Conservation (phyloP, 2,888 invertebrate genomes). For the Plutella xylostella region DNA sequence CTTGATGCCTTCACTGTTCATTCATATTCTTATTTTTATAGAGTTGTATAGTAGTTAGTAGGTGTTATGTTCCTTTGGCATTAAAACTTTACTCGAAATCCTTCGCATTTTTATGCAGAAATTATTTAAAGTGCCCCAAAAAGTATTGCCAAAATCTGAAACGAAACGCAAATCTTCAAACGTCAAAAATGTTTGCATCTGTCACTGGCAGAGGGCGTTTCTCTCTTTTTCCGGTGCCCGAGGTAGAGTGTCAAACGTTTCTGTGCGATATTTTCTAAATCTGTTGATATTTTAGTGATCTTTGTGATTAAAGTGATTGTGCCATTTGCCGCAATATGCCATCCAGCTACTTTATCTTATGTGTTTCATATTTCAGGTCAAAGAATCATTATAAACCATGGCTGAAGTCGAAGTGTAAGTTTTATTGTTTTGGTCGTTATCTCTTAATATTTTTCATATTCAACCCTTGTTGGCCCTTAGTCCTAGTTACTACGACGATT, state of each 20-base stretch:
- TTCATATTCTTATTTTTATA: too few relatives aligned
- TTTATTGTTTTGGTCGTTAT: constrained; percentile 26
- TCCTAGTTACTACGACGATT: neutral
- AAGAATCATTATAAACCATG: constrained; percentile 69
- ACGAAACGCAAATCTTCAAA: constrained; percentile 8
- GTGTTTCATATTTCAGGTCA: constrained; percentile 59
- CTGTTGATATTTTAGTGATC: constrained; percentile 44
- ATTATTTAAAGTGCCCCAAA: too few relatives aligned
- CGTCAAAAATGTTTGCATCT: constrained; percentile 9
- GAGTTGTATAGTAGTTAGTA: too few relatives aligned
- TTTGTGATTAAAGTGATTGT: constrained; percentile 22
- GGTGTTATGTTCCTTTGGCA: too few relatives aligned
- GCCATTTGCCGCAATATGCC: constrained; percentile 25
- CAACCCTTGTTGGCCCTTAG: neutral
- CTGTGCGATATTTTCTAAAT: constrained; percentile 39
- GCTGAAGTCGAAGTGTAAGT: constrained; percentile 88
- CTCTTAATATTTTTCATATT: constrained; percentile 9
- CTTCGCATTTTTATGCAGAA: neutral
- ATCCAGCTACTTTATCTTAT: constrained; percentile 31
- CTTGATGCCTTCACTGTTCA: too few relatives aligned
- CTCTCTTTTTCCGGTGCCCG: constrained; percentile 59
- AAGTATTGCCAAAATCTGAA: neutral
- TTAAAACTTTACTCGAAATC: neutral
- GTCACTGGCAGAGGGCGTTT: constrained; percentile 12
- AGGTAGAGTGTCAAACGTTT: constrained; percentile 65